A percentile compares a stretch with the other conserved stretches of the same genome.
These are phyloP conservation scores for Loris lydekkerianus DNA, from an alignment of 2,797 vertebrate genomes.

Conservation along the genomic window DNA sequence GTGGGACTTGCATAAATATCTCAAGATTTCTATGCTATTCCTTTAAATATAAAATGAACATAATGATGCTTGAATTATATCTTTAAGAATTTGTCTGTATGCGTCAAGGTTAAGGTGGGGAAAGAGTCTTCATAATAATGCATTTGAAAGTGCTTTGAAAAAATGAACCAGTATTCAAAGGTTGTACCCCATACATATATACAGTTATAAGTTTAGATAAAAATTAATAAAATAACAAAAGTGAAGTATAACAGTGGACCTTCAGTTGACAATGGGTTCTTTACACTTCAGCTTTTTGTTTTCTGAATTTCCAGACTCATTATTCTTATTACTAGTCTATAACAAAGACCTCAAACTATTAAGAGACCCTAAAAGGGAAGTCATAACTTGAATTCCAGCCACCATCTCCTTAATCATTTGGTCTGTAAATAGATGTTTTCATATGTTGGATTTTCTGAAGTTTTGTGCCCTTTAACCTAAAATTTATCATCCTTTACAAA, in stretches of 20 bases:
- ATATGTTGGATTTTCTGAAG: background rate
- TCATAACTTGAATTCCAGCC: background rate
- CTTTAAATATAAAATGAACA: constrained; percentile 19
- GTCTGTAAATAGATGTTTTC: background rate
- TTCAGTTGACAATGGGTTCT: background rate
- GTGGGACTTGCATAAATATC: background rate
- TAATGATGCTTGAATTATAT: constrained; percentile 41
- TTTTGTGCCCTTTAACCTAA: background rate
- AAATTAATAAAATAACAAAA: background rate
- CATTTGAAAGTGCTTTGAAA: constrained; percentile 41
- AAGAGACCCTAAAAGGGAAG: background rate
- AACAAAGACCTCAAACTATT: background rate
- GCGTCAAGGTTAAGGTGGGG: background rate
- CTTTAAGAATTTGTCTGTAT: background rate
- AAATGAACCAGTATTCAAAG: constrained; percentile 17
- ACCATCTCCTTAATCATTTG: background rate
- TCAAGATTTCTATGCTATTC: constrained; percentile 29
- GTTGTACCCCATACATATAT: too few species aligned
- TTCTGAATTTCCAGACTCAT: constrained; percentile 27
- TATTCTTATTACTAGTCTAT: background rate
- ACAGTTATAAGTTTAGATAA: too few species aligned
- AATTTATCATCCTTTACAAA: background rate
- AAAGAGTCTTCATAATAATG: background rate
- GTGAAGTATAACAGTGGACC: background rate
- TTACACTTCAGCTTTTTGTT: background rate